Evolutionary conservation across 2,113 vertebrate species (phyloP).

Genomic region (Neodontobutis hainanensis): DNA sequence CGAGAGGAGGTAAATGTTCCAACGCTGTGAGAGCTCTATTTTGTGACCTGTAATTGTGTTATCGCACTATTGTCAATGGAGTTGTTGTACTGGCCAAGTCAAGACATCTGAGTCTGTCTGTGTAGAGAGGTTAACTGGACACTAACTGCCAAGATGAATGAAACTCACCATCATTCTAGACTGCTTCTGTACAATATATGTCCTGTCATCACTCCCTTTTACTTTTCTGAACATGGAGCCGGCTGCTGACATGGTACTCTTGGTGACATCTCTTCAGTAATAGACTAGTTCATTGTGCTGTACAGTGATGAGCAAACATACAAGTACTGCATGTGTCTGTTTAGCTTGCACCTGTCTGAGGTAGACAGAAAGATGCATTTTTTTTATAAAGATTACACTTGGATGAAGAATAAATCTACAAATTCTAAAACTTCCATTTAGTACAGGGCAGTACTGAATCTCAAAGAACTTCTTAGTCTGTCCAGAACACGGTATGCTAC

Average conservation of each 20-base stretch:
- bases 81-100: constrained; percentile 47
- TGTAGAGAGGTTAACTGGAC: constrained; percentile 70
- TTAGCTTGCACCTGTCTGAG: not conserved
- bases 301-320: not conserved
- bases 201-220: constrained; percentile 41
- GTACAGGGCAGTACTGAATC: too few species aligned
- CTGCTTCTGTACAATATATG: constrained; percentile 39
- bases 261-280: constrained; percentile 30
- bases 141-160: constrained; percentile 70
- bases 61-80: constrained; percentile 64
- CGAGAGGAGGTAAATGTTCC: constrained; percentile 64
- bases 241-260: constrained; percentile 52
- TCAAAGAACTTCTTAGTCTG: too few species aligned
- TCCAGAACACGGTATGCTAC: too few species aligned
- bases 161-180: constrained; percentile 61
- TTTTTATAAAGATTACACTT: too few species aligned
- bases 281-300: not conserved
- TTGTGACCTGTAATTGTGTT: constrained; percentile 59
- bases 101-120: constrained; percentile 52
- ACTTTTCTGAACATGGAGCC: constrained; percentile 36
- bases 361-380: too few species aligned
- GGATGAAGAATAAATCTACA: too few species aligned
- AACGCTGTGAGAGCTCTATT: constrained; percentile 24
- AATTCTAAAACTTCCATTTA: too few species aligned
- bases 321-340: not conserved